These are phyloP conservation scores for Aplochiton taeniatus DNA, from an alignment of 2,797 vertebrate species.

Conservation along the genomic window DNA sequence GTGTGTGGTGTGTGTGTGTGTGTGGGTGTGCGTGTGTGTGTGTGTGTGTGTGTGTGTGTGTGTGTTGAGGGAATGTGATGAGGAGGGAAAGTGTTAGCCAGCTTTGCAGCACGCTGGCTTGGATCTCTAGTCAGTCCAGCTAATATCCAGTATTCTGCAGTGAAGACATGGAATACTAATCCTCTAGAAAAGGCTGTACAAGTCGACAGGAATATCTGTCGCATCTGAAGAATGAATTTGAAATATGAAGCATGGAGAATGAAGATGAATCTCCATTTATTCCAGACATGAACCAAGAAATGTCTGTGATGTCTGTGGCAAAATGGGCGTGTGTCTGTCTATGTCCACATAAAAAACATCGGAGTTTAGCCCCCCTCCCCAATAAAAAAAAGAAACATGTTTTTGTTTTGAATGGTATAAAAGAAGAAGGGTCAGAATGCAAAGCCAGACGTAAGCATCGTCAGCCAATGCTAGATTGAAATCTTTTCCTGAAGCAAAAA, in stretches of 20 bases:
- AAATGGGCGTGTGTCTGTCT: conserved; percentile 2
- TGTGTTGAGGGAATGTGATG: too few relatives aligned
- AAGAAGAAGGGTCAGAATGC: conserved; percentile 26
- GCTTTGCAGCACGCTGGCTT: conserved; percentile 6
- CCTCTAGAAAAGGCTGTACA: too few relatives aligned
- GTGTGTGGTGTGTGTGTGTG: too few relatives aligned
- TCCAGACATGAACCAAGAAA: background rate
- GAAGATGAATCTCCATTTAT: too few relatives aligned
- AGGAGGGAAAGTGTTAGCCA: background rate
- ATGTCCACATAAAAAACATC: background rate
- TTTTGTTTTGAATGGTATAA: conserved; percentile 17
- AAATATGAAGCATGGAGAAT: too few relatives aligned
- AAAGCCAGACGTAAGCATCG: conserved; percentile 23
- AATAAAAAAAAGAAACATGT: background rate
- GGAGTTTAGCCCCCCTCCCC: conserved; percentile 12
- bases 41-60: too few relatives aligned
- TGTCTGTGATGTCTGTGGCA: conserved; percentile 4
- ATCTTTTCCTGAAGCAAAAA: conserved; percentile 25
- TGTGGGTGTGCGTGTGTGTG: too few relatives aligned
- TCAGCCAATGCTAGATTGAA: conserved; percentile 33
- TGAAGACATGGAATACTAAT: background rate
- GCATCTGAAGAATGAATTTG: too few relatives aligned
- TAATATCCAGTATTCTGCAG: background rate
- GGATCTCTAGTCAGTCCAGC: background rate
- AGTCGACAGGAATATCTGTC: too few relatives aligned